Evolutionary conservation across 2,113 vertebrate genomes (phyloP).

Genomic region (Heterotilapia buettikoferi): DNA sequence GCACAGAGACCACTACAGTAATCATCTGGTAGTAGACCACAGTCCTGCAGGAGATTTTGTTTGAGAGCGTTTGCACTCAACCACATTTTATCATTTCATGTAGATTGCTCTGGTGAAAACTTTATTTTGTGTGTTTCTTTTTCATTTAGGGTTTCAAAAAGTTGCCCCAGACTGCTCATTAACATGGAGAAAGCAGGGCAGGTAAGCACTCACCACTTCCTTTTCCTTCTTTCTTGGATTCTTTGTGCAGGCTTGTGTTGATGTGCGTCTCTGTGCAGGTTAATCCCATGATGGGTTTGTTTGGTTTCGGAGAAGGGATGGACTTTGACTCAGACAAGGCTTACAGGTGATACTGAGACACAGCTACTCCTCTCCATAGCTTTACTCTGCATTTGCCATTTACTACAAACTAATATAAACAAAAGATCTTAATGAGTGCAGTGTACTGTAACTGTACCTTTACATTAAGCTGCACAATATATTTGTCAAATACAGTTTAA

Average conservation of each 20-base stretch:
- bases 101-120: not conserved
- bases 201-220: constrained; percentile 56
- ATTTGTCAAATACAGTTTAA: not conserved
- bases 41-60: not conserved
- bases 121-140: not conserved
- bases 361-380: not conserved
- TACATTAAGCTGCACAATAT: not conserved
- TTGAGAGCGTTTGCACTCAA: not conserved
- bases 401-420: not conserved
- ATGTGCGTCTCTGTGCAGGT: constrained; percentile 58
- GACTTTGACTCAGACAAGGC: constrained; percentile 93
- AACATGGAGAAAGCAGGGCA: constrained; percentile 89
- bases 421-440: not conserved
- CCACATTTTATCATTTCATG: not conserved
- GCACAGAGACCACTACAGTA: not conserved
- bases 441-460: not conserved
- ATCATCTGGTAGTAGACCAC: not conserved
- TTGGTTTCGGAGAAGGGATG: constrained; percentile 84
- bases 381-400: not conserved
- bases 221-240: not conserved
- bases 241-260: not conserved
- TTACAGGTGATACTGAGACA: constrained; percentile 76
- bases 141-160: constrained; percentile 75
- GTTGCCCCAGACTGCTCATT: constrained; percentile 84
- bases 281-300: constrained; percentile 77